These are phyloP conservation scores for Etheostoma cragini DNA, from an alignment of 2,113 vertebrate species.

Conservation along the genomic window DNA sequence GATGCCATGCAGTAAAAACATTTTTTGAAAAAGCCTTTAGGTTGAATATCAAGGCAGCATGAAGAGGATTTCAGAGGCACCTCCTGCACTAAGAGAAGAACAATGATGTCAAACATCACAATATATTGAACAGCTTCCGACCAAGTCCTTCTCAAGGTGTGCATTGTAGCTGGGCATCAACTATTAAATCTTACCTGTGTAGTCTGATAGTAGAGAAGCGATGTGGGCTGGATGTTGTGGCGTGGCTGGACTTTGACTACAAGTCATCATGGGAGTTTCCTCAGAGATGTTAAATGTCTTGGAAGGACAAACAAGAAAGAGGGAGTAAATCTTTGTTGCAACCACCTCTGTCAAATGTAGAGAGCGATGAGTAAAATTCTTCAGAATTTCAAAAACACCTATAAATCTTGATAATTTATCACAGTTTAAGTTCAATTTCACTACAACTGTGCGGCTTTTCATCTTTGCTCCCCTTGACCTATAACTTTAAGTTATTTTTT, in stretches of 20 bases:
- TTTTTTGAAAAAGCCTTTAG: not conserved
- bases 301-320: slow-evolving; percentile 11
- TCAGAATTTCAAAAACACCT: slow-evolving; percentile 2
- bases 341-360: not conserved
- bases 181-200: slow-evolving; percentile 41
- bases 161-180: not conserved
- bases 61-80: not conserved
- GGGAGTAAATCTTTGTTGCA: not conserved
- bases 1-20: not conserved
- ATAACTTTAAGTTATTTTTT: not conserved
- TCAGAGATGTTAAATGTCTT: slow-evolving; percentile 50
- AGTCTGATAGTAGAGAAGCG: not conserved
- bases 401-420: not conserved
- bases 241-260: slow-evolving; percentile 8
- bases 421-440: not conserved
- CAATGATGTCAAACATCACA: not conserved
- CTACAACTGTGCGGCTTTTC: not conserved
- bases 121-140: not conserved
- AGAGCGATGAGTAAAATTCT: not conserved
- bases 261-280: slow-evolving; percentile 42
- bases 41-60: not conserved
- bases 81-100: not conserved
- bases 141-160: not conserved
- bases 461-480: not conserved
- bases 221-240: slow-evolving; percentile 13